A percentile compares a stretch with the other conserved stretches of the same genome.
phyloP scores from a whole-genome alignment of 2,888 invertebrate genomes.

The Aporophyla lueneburgensis region DNA sequence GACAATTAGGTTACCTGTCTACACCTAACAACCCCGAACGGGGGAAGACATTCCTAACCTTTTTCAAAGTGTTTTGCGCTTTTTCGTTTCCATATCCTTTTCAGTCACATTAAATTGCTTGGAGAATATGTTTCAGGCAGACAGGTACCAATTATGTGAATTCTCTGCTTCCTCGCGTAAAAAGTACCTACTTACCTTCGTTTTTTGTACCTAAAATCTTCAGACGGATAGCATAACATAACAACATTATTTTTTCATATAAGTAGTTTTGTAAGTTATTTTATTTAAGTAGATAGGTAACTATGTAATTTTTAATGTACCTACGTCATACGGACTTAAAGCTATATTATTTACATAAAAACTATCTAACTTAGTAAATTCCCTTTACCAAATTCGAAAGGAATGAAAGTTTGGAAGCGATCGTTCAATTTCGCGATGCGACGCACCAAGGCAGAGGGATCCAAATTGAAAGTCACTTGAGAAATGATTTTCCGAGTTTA shows the following conservation, averaged over 20 bases:
- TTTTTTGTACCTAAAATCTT: not conserved
- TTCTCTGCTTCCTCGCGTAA: not conserved
- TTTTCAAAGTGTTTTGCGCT: not conserved
- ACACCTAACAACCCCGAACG: not conserved
- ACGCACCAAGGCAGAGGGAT: slow-evolving; percentile 66
- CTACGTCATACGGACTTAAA: not conserved
- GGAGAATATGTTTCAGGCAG: not conserved
- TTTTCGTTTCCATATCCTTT: not conserved
- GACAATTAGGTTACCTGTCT: not conserved
- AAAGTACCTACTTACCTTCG: not conserved
- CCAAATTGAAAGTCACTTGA: slow-evolving; percentile 79
- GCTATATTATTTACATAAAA: slow-evolving; percentile 40
- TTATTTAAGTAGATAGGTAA: not conserved
- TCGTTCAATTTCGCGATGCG: slow-evolving; percentile 61
- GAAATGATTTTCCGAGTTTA: slow-evolving; percentile 74
- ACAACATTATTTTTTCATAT: not conserved
- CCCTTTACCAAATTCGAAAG: slow-evolving; percentile 54
- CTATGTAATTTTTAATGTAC: too few relatives aligned
- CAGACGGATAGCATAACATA: not conserved
- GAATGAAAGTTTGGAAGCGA: slow-evolving; percentile 62
- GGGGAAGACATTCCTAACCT: not conserved
- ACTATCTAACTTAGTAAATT: slow-evolving; percentile 53
- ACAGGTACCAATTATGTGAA: not conserved
- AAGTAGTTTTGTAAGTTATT: not conserved
- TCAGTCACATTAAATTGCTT: slow-evolving; percentile 1